Conservation (phyloP, 2,113 vertebrate species). For the Agelaius phoeniceus region DNA sequence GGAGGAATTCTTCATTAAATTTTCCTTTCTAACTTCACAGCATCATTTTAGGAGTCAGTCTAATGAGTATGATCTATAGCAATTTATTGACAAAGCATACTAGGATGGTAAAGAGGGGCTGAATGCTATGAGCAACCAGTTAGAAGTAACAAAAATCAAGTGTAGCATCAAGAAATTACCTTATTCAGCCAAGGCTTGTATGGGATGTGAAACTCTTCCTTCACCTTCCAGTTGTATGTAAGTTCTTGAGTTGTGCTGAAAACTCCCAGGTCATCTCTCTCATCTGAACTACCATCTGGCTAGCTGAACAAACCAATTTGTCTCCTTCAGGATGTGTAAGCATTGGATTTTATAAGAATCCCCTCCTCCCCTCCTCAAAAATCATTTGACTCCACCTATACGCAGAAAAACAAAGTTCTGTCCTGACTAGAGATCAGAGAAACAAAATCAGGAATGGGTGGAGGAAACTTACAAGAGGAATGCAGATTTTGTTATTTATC, state of each 20-base stretch:
- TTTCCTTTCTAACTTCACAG: neutral
- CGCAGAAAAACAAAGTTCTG: constrained; percentile 1
- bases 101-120: neutral
- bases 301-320: neutral
- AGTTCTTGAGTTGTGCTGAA: neutral
- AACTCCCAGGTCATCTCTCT: neutral
- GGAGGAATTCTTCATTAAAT: neutral
- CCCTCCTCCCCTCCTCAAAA: neutral
- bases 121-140: neutral
- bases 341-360: neutral
- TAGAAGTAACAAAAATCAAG: neutral
- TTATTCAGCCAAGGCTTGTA: neutral
- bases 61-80: neutral
- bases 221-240: neutral
- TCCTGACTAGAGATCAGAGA: neutral
- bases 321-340: neutral
- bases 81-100: neutral
- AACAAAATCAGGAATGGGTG: neutral
- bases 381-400: constrained; percentile 29
- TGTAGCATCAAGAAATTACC: constrained; percentile 25
- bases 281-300: neutral
- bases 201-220: neutral
- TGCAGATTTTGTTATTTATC: neutral
- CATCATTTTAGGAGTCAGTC: neutral
- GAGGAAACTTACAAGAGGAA: neutral